Conservation (phyloP, 2,888 invertebrate species). For the Syrista parreyssii region DNA sequence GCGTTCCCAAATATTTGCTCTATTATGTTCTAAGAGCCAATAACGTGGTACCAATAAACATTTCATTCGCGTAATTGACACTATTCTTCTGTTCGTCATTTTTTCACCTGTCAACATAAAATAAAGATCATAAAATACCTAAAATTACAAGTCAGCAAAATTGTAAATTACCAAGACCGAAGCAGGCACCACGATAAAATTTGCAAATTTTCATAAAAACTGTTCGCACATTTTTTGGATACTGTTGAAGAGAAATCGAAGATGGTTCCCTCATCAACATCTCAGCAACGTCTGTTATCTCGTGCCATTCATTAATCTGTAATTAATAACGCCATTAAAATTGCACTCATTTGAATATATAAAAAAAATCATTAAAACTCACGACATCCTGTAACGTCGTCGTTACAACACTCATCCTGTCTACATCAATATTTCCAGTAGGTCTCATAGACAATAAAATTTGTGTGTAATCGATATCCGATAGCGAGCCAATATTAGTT, state of each 20-base stretch:
- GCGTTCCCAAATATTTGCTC: slow-evolving; percentile 75
- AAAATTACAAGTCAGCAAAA: not conserved
- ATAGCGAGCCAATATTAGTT: not conserved
- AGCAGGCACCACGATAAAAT: slow-evolving; percentile 72
- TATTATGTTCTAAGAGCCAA: slow-evolving; percentile 76
- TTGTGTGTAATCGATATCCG: slow-evolving; percentile 25
- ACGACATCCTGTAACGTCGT: slow-evolving; percentile 55
- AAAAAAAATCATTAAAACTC: slow-evolving; percentile 26
- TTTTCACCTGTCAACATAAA: slow-evolving; percentile 68
- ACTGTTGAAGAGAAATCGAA: slow-evolving; percentile 38
- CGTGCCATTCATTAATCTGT: slow-evolving; percentile 59
- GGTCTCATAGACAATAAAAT: slow-evolving; percentile 25
- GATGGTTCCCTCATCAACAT: slow-evolving; percentile 56
- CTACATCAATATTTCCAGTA: slow-evolving; percentile 33
- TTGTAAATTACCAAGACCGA: slow-evolving; percentile 70
- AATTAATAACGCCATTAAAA: not conserved
- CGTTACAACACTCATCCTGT: slow-evolving; percentile 52
- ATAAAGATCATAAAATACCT: not conserved
- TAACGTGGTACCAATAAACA: slow-evolving; percentile 78
- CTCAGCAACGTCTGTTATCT: slow-evolving; percentile 55
- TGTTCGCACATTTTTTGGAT: slow-evolving; percentile 52
- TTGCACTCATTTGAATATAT: not conserved
- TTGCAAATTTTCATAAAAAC: slow-evolving; percentile 71
- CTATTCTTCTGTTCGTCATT: slow-evolving; percentile 74
- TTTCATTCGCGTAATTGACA: slow-evolving; percentile 73